Base-by-base conservation (phyloP, 2,888 invertebrate genomes). In the Fragum whitleyi region DNA sequence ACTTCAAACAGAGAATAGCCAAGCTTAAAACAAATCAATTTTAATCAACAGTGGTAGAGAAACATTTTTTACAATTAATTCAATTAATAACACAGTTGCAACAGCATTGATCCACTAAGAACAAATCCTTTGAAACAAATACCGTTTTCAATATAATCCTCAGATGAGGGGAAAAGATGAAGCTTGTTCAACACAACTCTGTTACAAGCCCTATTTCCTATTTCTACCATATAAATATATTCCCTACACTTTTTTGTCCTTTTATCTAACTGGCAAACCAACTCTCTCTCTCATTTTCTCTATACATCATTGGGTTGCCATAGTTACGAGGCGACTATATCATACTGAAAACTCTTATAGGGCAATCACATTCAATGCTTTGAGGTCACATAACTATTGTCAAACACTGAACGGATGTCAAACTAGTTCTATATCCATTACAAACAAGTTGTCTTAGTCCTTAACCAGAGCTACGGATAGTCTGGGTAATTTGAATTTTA, bases 231-330 rank as follows among this genome's bases (percentile, higher is more conserved):
- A 61, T 61, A 61, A 61, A 65, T 65, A 65, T 36, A 65, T 26
- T 23, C 42, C n/a, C 65, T 39, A 65, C 42, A 65, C 32, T 36
- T 65, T 42, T 65, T 65, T 39, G 65, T 42, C 65, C 65, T 65
- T 62, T 65, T 65, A 65, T 65, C 39, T 19, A n/a, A 65, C 23
- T n/a, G n/a, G 36, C 47, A 51, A 47, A 53, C 51, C 51, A 55
- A 70, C 53, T 55, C 39, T 55, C 26, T 14, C 51, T 74, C 77
- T 65, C 74, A 55, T 69, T 47, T 77, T 73, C 62, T 81, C 77
- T 81, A 81, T 77, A 77, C 59, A 78, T 81, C 75, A 74, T 55
- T 75, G 36, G 21, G 77, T 81, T 69, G 36, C 81, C 74, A 81
- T 81, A 74, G 81, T 36, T 72, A 81, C 77, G 42, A 36, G 36